Base-by-base conservation (phyloP, 2,113 vertebrate genomes). In the Thunnus thynnus region DNA sequence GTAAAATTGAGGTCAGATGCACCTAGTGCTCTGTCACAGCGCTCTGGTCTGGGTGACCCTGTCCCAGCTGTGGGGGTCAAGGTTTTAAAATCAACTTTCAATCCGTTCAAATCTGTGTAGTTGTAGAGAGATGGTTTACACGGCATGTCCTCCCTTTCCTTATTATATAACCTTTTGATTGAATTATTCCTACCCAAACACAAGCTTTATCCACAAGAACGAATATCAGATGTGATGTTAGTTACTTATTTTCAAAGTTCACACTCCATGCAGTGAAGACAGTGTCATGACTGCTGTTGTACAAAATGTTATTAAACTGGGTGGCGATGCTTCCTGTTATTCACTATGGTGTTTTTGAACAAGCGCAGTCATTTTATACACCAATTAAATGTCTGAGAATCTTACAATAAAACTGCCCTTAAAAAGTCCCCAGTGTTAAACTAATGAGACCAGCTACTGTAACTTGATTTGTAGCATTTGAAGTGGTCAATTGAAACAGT, bases 331-430 rank as follows among this genome's bases (percentile, higher is more conserved):
- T 91, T 92, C 85, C 72, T 72, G 51, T 86, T 80, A 74, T 72
- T 78, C 68, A 62, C 80, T 78, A 72, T 70, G 72, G 51, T 71
- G 58, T 80, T 87, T 83, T 36, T 18, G 20, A 75, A 76, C 56
- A 12, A 32, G 46, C 47, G 68, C 44, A 44, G 30, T 54, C 16
- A 50, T 51, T 88, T 90, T 76, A 83, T 44, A 32, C 41, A 47
- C 30, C 56, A 89, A 73, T 91, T 73, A 89, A 88, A 65, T 72
- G 81, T 81, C 83, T 84, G 77, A 82, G 70, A 56, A 65, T 77
- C 89, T 84, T 72, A 80, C 80, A 72, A 73, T 76, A n/a, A 78
- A 72, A 12, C 50, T 41, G 47, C 27, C 30, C 51, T 54, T 54
- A 27, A 60, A 55, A 76, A 51, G 13, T 65, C 68, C 71, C 18